These are phyloP conservation scores for Epizoanthus scotinus DNA, from an alignment of 92 coral and sea anemone species.

Conservation along the genomic window DNA sequence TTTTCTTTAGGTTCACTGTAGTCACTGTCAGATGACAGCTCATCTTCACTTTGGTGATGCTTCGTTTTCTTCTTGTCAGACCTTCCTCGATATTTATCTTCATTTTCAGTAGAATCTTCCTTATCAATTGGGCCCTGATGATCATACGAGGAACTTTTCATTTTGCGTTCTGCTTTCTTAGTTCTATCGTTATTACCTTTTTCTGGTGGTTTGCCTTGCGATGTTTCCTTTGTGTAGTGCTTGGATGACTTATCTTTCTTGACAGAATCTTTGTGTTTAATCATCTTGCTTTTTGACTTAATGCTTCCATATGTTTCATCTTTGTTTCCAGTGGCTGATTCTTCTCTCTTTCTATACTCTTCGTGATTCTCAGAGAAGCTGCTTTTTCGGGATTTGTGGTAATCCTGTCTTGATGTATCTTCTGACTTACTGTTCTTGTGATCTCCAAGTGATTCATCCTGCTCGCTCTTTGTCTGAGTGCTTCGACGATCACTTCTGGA, in stretches of 20 bases:
- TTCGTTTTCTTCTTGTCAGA: neutral
- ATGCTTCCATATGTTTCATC: too few species aligned
- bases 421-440: conserved; percentile 16
- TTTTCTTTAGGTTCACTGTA: neutral
- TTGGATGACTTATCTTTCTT: conserved; percentile 2
- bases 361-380: conserved; percentile 2
- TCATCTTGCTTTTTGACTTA: neutral
- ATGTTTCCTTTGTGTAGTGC: neutral
- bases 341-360: conserved; percentile 5
- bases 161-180: conserved; percentile 5
- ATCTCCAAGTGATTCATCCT: conserved; percentile 9
- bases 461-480: neutral
- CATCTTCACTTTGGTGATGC: neutral
- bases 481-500: conserved; percentile 4
- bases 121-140: neutral
- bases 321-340: conserved; percentile 11
- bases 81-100: neutral
- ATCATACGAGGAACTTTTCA: conserved; percentile 9
- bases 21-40: neutral
- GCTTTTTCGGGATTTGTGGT: conserved; percentile 15
- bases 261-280: neutral
- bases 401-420: neutral
- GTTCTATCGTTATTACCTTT: neutral
- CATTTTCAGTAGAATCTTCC: neutral
- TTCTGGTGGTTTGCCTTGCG: neutral